Conservation (phyloP, 2,888 invertebrate species). For the Acanthosepion pharaonis region DNA sequence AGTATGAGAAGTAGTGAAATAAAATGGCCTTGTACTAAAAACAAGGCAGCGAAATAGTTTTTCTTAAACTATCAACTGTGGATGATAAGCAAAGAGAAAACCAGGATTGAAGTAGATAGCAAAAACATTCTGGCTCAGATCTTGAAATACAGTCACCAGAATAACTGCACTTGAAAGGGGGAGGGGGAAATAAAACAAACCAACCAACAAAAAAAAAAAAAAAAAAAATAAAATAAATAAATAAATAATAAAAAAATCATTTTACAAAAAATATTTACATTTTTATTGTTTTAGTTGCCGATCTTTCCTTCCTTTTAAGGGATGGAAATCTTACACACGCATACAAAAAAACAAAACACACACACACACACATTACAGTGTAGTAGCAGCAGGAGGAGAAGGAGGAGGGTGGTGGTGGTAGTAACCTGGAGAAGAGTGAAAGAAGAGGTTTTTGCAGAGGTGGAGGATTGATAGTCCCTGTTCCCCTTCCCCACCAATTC, state of each 20-base stretch:
- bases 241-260: background rate
- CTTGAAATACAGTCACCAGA: too few relatives aligned
- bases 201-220: background rate
- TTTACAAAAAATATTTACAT: conserved; percentile 33
- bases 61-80: too few relatives aligned
- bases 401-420: background rate
- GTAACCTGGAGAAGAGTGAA: background rate
- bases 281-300: background rate
- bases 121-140: too few relatives aligned
- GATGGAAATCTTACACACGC: background rate
- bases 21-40: too few relatives aligned
- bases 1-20: too few relatives aligned
- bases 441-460: background rate
- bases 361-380: background rate
- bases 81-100: too few relatives aligned
- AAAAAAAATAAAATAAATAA: background rate
- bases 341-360: background rate
- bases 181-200: too few relatives aligned
- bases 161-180: too few relatives aligned
- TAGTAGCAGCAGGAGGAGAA: background rate
- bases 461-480: background rate
- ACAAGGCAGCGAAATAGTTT: too few relatives aligned
- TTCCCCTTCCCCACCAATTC: background rate
- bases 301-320: background rate
- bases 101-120: too few relatives aligned